phyloP scores from a whole-genome alignment of 2,113 vertebrate species.

The Petaurus breviceps region DNA sequence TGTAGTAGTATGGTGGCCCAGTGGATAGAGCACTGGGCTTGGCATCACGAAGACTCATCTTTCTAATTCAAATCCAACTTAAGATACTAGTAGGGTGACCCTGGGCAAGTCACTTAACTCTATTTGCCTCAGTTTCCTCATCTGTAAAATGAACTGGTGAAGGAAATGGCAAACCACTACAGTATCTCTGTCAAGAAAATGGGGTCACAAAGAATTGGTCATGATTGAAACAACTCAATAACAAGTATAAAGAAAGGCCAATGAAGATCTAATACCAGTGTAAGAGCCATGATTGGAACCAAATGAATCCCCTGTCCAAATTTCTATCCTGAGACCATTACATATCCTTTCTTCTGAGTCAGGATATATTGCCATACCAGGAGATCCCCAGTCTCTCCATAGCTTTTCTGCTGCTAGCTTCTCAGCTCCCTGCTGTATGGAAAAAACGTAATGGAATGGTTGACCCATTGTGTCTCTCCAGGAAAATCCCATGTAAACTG shows the following conservation, averaged over 20 bases:
- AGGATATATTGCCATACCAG: not conserved
- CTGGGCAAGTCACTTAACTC: not conserved
- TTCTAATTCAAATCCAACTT: not conserved
- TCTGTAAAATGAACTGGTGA: not conserved
- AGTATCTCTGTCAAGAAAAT: not conserved
- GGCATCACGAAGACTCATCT: not conserved
- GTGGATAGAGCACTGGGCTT: not conserved
- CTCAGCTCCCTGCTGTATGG: not conserved
- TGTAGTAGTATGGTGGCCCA: not conserved
- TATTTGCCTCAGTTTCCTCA: not conserved
- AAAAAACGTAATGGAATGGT: not conserved
- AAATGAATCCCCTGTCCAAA: not conserved
- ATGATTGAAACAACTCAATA: too few species aligned
- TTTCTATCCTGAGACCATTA: not conserved
- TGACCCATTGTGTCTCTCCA: not conserved
- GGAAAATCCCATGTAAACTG: not conserved
- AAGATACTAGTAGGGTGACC: not conserved
- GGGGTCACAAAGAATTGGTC: not conserved
- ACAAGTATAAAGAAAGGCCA: not conserved
- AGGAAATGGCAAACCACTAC: not conserved
- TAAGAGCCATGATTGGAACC: not conserved
- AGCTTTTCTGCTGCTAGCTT: not conserved
- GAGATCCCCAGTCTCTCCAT: not conserved
- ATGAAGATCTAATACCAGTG: not conserved
- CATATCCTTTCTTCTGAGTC: not conserved